Conservation (phyloP, 2,797 vertebrate species). For the Chrysolophus pictus region DNA sequence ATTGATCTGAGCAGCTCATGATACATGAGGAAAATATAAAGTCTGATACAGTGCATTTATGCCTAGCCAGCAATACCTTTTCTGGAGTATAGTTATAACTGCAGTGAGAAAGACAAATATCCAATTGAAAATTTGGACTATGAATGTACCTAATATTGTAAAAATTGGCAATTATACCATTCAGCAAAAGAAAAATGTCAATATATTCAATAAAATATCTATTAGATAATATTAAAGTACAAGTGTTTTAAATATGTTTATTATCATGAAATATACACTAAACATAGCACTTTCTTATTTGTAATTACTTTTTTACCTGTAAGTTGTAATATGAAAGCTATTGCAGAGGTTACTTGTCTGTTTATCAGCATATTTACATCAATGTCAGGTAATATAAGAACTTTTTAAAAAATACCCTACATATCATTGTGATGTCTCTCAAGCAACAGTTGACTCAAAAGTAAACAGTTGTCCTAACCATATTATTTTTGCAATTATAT, state of each 20-base stretch:
- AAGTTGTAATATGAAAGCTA: not conserved
- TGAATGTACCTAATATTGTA: not conserved
- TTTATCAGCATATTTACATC: not conserved
- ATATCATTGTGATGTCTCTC: not conserved
- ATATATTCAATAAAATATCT: not conserved
- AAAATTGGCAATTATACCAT: not conserved
- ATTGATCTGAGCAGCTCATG: no score
- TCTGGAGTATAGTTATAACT: not conserved
- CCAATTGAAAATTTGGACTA: not conserved
- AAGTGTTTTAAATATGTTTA: not conserved
- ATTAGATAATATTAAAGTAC: not conserved
- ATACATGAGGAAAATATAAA: not conserved
- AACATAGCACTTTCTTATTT: not conserved
- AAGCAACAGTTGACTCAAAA: not conserved
- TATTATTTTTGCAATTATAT: not conserved
- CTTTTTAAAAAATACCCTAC: not conserved
- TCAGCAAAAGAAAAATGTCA: not conserved
- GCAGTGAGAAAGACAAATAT: not conserved
- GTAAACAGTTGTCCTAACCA: not conserved
- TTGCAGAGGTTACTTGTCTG: not conserved
- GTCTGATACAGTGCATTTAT: not conserved
- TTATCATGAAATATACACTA: not conserved
- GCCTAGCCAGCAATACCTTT: not conserved
- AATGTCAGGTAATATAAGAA: not conserved
- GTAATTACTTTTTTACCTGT: not conserved